phyloP scores from a whole-genome alignment of 2,797 vertebrate genomes.

The Notoglanidium macrostoma region DNA sequence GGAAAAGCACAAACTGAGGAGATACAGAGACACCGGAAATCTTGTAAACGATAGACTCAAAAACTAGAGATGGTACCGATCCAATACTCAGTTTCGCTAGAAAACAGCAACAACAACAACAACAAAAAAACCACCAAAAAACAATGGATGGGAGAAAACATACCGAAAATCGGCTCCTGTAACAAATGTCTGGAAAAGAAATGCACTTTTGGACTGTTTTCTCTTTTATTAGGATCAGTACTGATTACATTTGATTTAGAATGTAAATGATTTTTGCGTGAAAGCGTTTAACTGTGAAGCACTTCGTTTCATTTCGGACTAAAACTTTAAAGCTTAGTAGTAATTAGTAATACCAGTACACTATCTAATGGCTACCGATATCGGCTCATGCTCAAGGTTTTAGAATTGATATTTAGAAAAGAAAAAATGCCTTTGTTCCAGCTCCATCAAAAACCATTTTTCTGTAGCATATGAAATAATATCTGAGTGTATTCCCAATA shows the following conservation, averaged over 20 bases:
- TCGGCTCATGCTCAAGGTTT: neutral
- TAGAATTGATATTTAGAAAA: no score
- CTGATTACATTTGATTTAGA: neutral
- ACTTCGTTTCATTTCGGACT: neutral
- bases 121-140: no score
- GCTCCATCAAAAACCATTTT: no score
- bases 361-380: neutral
- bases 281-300: neutral
- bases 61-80: neutral
- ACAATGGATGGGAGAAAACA: neutral
- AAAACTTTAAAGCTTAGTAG: neutral
- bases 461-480: no score
- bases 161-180: neutral
- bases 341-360: no score
- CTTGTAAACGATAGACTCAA: neutral
- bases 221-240: neutral
- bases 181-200: neutral
- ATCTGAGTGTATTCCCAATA: no score
- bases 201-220: neutral
- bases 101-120: no score
- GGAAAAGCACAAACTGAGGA: neutral
- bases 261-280: neutral
- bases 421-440: no score
- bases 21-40: no score
- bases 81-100: neutral